Base-by-base conservation (phyloP, 2,888 invertebrate genomes). In the Hipparchia semele region DNA sequence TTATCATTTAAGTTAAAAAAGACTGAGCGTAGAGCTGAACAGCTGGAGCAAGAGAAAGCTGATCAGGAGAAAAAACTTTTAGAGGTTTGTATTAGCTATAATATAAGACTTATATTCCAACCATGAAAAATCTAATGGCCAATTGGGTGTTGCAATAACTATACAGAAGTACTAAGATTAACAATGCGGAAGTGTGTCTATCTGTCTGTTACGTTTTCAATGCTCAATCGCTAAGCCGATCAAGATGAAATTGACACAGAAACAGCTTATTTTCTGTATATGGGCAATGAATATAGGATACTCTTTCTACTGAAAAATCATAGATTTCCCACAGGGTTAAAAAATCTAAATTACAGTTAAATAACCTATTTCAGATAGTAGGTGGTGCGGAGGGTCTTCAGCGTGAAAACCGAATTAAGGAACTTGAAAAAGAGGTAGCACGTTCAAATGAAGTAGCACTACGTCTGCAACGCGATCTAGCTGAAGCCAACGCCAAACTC, bases 1-100 rank as follows among this genome's bases (percentile, higher is more conserved):
- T 95, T 99, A 78, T 99, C 99, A 79, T 99, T 99, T 91, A 99
- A 99, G 90, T 93, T 99, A 79, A 96, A 99, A 84, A 99, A 99
- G 95, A 96, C 98, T 68, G 99, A 99, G 89, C 95, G 99, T 75
- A 96, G 96, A 88, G 95, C 96, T 69, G 98, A 98, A 71, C 97
- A 98, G 82, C 91, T 98, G 39, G 99, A 99, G 85, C 95, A 95
- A 66, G 99, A 99, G 81, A 98, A 98, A 83, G 94, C 95, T 65
- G 96, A 97, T 80, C 90, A 95, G 61, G 96, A 96, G 81, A 96
- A 95, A 82, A 96, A 96, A 87, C 92, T 96, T 76, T 94, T 96
- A 81, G 93, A 94, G 86, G 94, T 90, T 68, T 10, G 68, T 60
- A 49, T 53, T 39, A 45, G 6, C 23, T 59, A 0, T 59, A 6